Base-by-base conservation (phyloP, 2,113 vertebrate species). In the Forbesichthys papilliferus region DNA sequence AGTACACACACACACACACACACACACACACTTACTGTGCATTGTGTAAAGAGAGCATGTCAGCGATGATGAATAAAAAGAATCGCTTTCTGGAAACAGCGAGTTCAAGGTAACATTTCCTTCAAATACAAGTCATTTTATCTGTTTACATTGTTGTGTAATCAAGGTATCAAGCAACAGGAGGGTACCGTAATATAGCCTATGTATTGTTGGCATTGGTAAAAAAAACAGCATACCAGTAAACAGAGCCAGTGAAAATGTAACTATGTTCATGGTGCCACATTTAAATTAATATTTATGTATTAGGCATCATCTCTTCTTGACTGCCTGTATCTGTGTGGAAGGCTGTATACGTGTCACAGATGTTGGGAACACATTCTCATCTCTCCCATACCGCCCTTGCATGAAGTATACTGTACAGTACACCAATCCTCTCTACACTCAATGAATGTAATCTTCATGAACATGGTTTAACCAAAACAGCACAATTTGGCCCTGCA, bases 231-330 rank as follows among this genome's bases (percentile, higher is more conserved):
- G 53, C 65, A 63, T 66, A 56, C 27, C 27, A 27, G 27, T 27
- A 77, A 56, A 67, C 62, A 58, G 51, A n/a, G 42, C 68, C 53
- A 16, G 3, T n/a, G 7, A 54, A 27, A 54, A n/a, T 54, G 1
- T 18, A 16, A 8, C 53, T 27, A 27, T 27, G 27, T 27, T 27
- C 27, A 27, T 27, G 27, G 27, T 27, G 27, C 2, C 27, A 27
- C 27, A 27, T 27, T 27, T 27, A 27, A 27, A 27, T 27, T 27
- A 27, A 27, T 27, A 27, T 27, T 27, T 27, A 27, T 27, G 27
- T 27, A 27, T 27, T 27, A 27, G 27, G 27, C 27, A 27, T 27
- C 27, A 27, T 27, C 27, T 27, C 27, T 27, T 27, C 27, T 9
- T 57, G 55, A 27, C 8, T 9, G 27, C 55, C 11, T 11, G 48